phyloP scores from a whole-genome alignment of 2,888 invertebrate genomes.

The Myopa tessellatipennis region DNA sequence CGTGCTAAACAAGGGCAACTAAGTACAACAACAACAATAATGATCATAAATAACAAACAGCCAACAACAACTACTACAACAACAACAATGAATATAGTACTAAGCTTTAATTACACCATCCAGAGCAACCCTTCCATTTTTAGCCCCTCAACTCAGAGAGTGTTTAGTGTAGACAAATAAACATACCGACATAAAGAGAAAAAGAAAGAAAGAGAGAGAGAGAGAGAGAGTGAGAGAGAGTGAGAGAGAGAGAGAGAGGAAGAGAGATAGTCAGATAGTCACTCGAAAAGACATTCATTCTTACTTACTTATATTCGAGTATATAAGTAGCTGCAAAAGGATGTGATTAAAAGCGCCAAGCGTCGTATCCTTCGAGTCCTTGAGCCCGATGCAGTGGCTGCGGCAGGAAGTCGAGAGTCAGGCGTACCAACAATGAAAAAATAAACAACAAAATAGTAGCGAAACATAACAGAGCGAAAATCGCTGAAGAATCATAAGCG shows the following conservation, averaged over 20 bases:
- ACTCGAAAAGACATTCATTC: background rate
- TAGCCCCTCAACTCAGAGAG: background rate
- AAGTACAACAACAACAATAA: conserved; percentile 1
- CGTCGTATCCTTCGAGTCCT: conserved; percentile 10
- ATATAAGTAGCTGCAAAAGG: conserved; percentile 32
- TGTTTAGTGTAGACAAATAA: background rate
- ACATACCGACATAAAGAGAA: background rate
- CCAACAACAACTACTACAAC: conserved; percentile 9
- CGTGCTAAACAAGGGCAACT: background rate
- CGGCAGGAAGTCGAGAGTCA: conserved; percentile 6
- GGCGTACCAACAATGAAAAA: conserved; percentile 13
- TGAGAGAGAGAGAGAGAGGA: background rate
- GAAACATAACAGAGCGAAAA: background rate
- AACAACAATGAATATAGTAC: conserved; percentile 7
- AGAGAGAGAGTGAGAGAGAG: background rate
- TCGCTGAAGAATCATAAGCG: background rate
- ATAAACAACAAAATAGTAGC: conserved; percentile 1
- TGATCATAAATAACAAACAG: too few species aligned
- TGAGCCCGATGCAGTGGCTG: background rate
- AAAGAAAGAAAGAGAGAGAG: conserved; percentile 3
- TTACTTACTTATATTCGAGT: background rate
- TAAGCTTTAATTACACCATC: background rate
- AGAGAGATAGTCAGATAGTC: background rate
- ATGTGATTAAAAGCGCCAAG: conserved; percentile 38
- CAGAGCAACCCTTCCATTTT: background rate